Evolutionary conservation across 30 jellyfish, hydroid and myxozoan genomes (phyloP), one percentile per base, ranked within the genome.

Genomic region (Aurelia aurita complex sp. Pacific): DNA sequence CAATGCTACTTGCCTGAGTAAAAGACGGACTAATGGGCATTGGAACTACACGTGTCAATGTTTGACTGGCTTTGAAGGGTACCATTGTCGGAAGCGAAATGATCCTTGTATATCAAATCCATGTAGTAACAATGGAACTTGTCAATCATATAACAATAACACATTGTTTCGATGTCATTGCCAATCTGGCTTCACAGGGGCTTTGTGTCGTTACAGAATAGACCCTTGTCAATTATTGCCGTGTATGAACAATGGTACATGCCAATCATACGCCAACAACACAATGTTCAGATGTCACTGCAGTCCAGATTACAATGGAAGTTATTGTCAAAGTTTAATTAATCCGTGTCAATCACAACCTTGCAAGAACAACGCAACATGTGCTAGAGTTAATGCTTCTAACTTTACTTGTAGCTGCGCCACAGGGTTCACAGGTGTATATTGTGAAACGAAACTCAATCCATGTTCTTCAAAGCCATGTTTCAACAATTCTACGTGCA

Each of bases 121-220:
- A 3, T 86, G 96, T 55, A 15, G 38, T 12, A 86, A 86, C 77
- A 86, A 86, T 68, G 96, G 89, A 4, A 65, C 86, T 11, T 87
- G 96, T 68, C 76, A 64, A 72, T 60, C 87, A 61, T 10, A 65
- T 42, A 18, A 3, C 43, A 79, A 71, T 54, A 77, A 70, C 67
- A 69, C 84, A 17, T 19, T 6, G 64, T 59, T 66, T 18, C 2
- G 14, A 18, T 83, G 88, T 50, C 73, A 29, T 17, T 78, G 88
- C 33, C 79, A 52, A 0, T 35, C n/a, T 34, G 70, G 79, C 42
- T 78, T 7, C 19, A 60, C 88, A 6, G 88, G 88, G 5, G 23
- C 40, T 18, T 5, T 16, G 11, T 78, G 85, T 38, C 13, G 57
- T 13, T 33, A n/a, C 15, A 11, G 23, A 19, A 51, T 74, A 16